These are phyloP conservation scores for Nemotelus pantherinus DNA, from an alignment of 2,888 invertebrate genomes.

Conservation along the genomic window DNA sequence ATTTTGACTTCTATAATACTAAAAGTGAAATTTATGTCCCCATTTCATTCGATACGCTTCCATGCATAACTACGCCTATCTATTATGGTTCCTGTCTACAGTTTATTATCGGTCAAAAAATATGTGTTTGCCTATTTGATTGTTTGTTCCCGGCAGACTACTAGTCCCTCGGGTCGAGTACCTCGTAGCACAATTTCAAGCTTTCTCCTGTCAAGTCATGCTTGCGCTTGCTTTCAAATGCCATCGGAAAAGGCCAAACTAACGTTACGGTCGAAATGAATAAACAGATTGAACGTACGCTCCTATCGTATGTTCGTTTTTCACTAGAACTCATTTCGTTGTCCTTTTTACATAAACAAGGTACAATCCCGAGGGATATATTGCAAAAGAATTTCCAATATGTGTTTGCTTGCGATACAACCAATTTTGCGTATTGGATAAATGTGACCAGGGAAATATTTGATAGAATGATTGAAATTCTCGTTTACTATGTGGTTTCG, in stretches of 20 bases:
- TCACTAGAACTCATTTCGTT: conserved; percentile 8
- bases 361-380: not conserved
- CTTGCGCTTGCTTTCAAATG: not conserved
- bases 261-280: not conserved
- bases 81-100: not conserved
- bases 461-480: too few species aligned
- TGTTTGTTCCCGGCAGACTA: conserved; percentile 1
- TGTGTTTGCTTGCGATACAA: too few species aligned
- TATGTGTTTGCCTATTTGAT: conserved; percentile 2
- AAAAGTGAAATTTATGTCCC: too few species aligned
- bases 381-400: not conserved
- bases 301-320: not conserved
- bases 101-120: conserved; percentile 10
- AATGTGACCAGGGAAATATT: too few species aligned
- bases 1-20: too few species aligned
- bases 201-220: not conserved
- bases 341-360: conserved; percentile 16
- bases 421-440: too few species aligned
- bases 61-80: not conserved
- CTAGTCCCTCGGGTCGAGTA: not conserved
- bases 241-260: not conserved
- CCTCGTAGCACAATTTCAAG: not conserved
- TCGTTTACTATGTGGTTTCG: too few species aligned
- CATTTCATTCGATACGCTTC: too few species aligned
- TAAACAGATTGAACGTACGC: not conserved